Percentiles rank a stretch among this genome's conserved stretches.
Conservation (phyloP, 2,797 vertebrate species). For the Brachymystax lenok region DNA sequence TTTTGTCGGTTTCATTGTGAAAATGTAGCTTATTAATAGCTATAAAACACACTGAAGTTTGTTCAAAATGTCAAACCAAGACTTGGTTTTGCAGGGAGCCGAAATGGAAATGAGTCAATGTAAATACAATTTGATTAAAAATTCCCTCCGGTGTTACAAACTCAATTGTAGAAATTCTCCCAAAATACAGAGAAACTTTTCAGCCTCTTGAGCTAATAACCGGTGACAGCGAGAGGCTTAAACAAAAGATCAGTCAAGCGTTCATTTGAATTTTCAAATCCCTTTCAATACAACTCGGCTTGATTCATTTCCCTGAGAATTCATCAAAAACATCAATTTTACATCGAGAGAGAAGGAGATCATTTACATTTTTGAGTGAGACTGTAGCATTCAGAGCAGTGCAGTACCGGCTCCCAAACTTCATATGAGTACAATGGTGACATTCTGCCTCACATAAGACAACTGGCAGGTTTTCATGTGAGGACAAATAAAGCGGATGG, state of each 20-base stretch:
- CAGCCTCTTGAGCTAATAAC: constrained; percentile 81
- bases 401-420: neutral
- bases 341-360: constrained; percentile 57
- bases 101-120: constrained; percentile 79
- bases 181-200: constrained; percentile 75
- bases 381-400: constrained; percentile 19
- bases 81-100: constrained; percentile 68
- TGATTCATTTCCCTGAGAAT: constrained; percentile 75
- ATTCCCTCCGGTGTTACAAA: constrained; percentile 70
- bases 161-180: constrained; percentile 71
- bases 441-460: neutral
- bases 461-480: neutral
- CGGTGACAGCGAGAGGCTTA: constrained; percentile 76
- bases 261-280: constrained; percentile 84
- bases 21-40: constrained; percentile 67
- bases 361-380: constrained; percentile 65
- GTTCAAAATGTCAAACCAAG: constrained; percentile 74
- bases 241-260: constrained; percentile 83
- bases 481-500: neutral
- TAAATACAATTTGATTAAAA: constrained; percentile 83
- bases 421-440: neutral
- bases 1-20: constrained; percentile 65
- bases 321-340: constrained; percentile 68
- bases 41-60: constrained; percentile 66
- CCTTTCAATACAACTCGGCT: constrained; percentile 77